Percentiles rank a stretch among this genome's conserved stretches.
phyloP scores from a whole-genome alignment of 1,140 invertebrate species.

The Drosophila pseudoananassae region DNA sequence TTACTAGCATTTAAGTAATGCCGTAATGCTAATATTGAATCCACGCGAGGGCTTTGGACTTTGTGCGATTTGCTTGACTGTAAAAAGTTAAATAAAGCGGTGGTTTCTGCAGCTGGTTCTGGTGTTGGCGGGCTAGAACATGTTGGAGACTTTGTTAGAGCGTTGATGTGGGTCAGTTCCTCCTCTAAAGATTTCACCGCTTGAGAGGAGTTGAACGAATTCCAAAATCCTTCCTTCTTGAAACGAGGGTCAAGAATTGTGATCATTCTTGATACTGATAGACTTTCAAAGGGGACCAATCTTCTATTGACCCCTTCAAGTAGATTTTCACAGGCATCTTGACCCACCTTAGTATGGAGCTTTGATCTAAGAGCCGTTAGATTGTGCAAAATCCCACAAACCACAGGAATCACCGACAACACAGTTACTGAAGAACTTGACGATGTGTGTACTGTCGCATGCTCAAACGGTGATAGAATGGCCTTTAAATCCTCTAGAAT shows the following conservation, averaged over 20 bases:
- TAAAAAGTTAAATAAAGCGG: constrained; percentile 6
- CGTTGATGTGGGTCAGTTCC: background rate
- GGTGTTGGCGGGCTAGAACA: constrained; percentile 14
- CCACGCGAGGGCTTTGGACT: too few relatives aligned
- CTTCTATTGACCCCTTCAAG: constrained; percentile 16
- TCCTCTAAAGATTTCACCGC: constrained; percentile 3
- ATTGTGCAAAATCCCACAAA: too few relatives aligned
- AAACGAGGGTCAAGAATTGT: constrained; percentile 20
- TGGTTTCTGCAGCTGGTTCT: constrained; percentile 5
- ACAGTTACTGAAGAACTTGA: constrained; percentile 4
- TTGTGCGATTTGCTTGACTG: too few relatives aligned
- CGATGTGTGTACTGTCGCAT: constrained; percentile 7
- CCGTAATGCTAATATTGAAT: too few relatives aligned
- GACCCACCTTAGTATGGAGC: constrained; percentile 7
- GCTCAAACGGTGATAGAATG: constrained; percentile 10
- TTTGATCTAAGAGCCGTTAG: too few relatives aligned
- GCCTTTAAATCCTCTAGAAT: constrained; percentile 11
- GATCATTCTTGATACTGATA: background rate
- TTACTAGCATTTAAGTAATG: too few relatives aligned
- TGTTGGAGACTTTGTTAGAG: background rate
- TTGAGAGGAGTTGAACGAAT: constrained; percentile 8
- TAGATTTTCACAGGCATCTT: constrained; percentile 8
- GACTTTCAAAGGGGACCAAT: constrained; percentile 12
- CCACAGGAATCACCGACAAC: too few relatives aligned
- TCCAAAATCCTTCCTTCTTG: constrained; percentile 17